Base-by-base conservation (phyloP, 1,140 invertebrate genomes). In the Nylanderia fulva region DNA sequence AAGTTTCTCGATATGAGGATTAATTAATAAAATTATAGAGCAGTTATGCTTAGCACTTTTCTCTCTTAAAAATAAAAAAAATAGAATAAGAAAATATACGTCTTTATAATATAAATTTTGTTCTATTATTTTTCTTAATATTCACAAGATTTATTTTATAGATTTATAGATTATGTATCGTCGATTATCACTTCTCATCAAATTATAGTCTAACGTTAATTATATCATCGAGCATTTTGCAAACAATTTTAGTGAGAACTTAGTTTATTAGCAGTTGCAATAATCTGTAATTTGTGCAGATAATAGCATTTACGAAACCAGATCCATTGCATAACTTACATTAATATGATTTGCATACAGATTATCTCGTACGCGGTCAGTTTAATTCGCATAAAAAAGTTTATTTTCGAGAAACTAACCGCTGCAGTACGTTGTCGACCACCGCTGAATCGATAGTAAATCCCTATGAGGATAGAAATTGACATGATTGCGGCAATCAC, bases 371-470 rank as follows among this genome's bases (percentile, higher is more conserved):
- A 82, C 74, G 60, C 8, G 33, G 33, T 29, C 5, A 21, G 11
- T 39, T 45, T 66, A 52, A 85, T 88, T 29, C 48, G n/a, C 11
- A 52, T 61, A 56, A 69, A 87, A 90, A 87, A n/a, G n/a, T 89
- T 85, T 79, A 90, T 82, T 90, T 89, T 86, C 71, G 76, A 45
- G 60, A 42, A 68, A 86, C 72, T 89, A 94, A 97, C 97, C 95
- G 97, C 96, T 24, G 97, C 96, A 1, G 98, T 98, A 94, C 97
- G 97, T 94, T 99, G 98, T 92, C 96, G 97, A 3, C 97, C 97
- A 36, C 98, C 98, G 45, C 96, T 98, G 89, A 98, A 97, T 64
- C 98, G 95, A 92, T 97, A 98, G 91, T 97, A 98, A 27, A 98
- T 84, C 0, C 98, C 98, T 84, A 98, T 98, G 0, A 91, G 92